phyloP scores from a whole-genome alignment of 2,888 invertebrate genomes.

The Caprella mutica region DNA sequence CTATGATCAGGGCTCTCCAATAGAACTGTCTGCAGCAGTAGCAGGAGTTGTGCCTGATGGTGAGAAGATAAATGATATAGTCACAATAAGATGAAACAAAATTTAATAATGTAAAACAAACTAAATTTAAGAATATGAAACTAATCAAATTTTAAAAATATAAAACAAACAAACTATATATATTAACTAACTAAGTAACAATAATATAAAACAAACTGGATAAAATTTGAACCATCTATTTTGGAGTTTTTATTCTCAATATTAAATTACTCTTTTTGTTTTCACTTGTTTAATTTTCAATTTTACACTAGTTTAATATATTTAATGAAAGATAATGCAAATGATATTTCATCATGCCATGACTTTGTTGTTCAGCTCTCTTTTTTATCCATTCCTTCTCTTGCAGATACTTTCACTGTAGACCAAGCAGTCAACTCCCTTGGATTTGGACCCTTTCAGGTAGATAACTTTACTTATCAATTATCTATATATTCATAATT shows the following conservation, averaged over 20 bases:
- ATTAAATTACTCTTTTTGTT: not conserved
- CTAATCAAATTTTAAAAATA: not conserved
- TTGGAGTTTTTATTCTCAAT: not conserved
- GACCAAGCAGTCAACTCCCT: slow-evolving; percentile 74
- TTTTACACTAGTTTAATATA: not conserved
- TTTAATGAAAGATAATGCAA: not conserved
- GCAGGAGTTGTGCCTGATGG: slow-evolving; percentile 34
- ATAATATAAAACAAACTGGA: not conserved
- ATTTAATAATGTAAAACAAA: not conserved
- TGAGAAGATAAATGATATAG: too few species aligned
- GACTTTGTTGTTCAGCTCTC: not conserved
- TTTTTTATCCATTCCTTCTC: not conserved
- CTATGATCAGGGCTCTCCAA: slow-evolving; percentile 34
- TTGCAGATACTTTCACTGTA: slow-evolving; percentile 64
- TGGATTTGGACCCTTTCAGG: slow-evolving; percentile 82
- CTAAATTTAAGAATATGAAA: not conserved
- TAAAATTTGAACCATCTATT: too few species aligned
- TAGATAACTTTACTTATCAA: slow-evolving; percentile 38
- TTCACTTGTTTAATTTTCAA: not conserved
- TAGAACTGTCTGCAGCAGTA: slow-evolving; percentile 34
- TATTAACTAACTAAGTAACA: not conserved
- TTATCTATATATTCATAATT: not conserved
- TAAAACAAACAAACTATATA: too few species aligned
- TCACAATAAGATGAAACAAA: too few species aligned
- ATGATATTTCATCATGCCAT: not conserved